Percentiles rank a stretch among this genome's conserved stretches.
Evolutionary conservation across 2,888 invertebrate species (phyloP).

Genomic region (Meta bourneti): DNA sequence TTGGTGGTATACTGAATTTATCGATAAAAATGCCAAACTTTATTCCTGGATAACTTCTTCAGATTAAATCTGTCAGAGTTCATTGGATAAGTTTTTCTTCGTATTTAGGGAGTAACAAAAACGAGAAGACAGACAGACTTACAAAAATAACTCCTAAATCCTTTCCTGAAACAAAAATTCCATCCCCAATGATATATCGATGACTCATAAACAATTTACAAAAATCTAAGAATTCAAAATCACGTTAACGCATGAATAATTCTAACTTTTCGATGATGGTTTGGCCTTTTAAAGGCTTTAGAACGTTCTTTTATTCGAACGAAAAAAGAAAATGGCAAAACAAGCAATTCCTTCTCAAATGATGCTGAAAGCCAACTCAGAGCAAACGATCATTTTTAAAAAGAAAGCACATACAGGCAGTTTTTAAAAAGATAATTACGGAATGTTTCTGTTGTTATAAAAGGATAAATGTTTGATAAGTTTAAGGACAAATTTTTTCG

Average conservation of each 20-base stretch:
- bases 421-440: constrained; percentile 4
- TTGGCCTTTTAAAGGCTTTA: neutral
- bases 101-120: neutral
- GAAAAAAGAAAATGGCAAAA: neutral
- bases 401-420: neutral
- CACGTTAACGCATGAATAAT: neutral
- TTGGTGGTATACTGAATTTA: too few species aligned
- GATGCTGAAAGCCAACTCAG: neutral
- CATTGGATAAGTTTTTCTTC: neutral
- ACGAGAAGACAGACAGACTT: neutral
- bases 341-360: neutral
- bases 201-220: neutral
- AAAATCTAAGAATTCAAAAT: neutral
- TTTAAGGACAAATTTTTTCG: neutral
- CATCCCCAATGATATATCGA: neutral
- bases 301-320: neutral
- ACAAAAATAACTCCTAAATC: neutral
- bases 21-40: too few species aligned
- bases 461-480: neutral
- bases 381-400: neutral
- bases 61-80: too few species aligned
- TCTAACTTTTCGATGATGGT: neutral
- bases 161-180: neutral
- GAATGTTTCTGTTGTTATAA: constrained; percentile 20
- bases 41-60: too few species aligned